Percentiles rank a stretch among this genome's conserved stretches.
phyloP scores from a whole-genome alignment of 37 sponge, comb jelly and placozoan species.

The Ephydatia muelleri region DNA sequence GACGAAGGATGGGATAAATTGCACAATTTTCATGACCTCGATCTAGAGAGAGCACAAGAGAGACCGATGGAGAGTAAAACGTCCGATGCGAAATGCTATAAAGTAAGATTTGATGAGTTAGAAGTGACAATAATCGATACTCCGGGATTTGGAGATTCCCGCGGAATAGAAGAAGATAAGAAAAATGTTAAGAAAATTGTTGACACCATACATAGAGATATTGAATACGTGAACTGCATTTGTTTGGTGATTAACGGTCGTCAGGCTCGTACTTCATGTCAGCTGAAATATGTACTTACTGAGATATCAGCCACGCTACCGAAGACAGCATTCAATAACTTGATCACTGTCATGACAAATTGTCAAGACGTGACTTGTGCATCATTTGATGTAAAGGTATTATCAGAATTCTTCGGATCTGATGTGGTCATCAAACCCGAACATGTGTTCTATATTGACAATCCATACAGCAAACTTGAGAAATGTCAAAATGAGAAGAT shows the following conservation, averaged over 20 bases:
- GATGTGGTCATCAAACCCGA: neutral
- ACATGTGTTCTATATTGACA: conserved; percentile 40
- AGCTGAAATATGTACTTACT: conserved; percentile 27
- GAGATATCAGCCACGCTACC: conserved; percentile 53
- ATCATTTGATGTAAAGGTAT: neutral
- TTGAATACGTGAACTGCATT: conserved; percentile 34
- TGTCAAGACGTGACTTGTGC: no score
- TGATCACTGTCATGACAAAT: conserved; percentile 50
- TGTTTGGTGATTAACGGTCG: conserved; percentile 50
- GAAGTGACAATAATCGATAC: conserved; percentile 41
- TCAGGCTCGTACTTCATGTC: conserved; percentile 6
- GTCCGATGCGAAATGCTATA: conserved; percentile 21
- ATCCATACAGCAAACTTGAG: conserved; percentile 52
- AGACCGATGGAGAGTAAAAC: conserved; percentile 45
- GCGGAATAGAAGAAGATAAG: conserved; percentile 41
- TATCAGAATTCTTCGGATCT: conserved; percentile 35
- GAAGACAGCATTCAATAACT: conserved; percentile 7
- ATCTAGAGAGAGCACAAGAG: conserved; percentile 30
- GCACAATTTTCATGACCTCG: conserved; percentile 24
- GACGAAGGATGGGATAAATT: no score
- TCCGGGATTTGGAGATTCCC: conserved; percentile 49
- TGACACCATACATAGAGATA: conserved; percentile 8
- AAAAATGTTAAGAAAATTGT: conserved; percentile 29
- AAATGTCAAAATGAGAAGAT: conserved; percentile 22
- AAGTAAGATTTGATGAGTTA: neutral